phyloP scores from a whole-genome alignment of 1,140 invertebrate genomes.

The Subanguina moxae region DNA sequence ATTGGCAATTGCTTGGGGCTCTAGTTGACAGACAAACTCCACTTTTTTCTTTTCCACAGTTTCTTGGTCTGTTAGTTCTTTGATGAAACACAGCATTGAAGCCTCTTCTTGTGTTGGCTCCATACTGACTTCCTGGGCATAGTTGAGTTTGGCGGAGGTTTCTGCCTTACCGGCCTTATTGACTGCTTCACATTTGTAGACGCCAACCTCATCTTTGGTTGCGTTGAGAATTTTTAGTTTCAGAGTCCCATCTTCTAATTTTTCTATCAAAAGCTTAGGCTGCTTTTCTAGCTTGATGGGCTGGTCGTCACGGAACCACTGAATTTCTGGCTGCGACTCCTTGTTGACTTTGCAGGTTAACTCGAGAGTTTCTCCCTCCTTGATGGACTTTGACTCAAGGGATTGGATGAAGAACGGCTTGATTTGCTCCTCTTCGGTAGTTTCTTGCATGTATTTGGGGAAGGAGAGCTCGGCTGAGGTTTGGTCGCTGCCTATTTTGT shows the following conservation, averaged over 20 bases:
- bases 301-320: constrained; percentile 50
- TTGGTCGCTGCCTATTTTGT: constrained; percentile 46
- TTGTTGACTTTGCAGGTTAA: constrained; percentile 48
- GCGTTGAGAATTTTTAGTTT: constrained; percentile 40
- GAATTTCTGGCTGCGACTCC: constrained; percentile 53
- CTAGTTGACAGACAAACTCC: constrained; percentile 44
- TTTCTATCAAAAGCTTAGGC: constrained; percentile 41
- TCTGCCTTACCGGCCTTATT: constrained; percentile 32
- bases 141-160: constrained; percentile 41
- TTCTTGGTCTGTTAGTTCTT: constrained; percentile 23
- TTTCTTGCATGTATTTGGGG: constrained; percentile 37
- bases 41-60: constrained; percentile 20
- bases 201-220: constrained; percentile 39
- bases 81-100: constrained; percentile 28
- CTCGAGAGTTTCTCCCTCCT: constrained; percentile 48
- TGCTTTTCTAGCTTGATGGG: constrained; percentile 33
- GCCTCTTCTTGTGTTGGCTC: constrained; percentile 29
- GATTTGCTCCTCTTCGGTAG: constrained; percentile 30
- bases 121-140: constrained; percentile 31
- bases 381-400: constrained; percentile 43
- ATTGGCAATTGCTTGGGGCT: constrained; percentile 11
- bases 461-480: constrained; percentile 49
- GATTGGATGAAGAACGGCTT: constrained; percentile 43
- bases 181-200: constrained; percentile 42
- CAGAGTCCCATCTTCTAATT: constrained; percentile 43